A percentile compares a stretch with the other conserved stretches of the same genome.
phyloP scores from a whole-genome alignment of 2,797 vertebrate species.

The Poecilia velifera region DNA sequence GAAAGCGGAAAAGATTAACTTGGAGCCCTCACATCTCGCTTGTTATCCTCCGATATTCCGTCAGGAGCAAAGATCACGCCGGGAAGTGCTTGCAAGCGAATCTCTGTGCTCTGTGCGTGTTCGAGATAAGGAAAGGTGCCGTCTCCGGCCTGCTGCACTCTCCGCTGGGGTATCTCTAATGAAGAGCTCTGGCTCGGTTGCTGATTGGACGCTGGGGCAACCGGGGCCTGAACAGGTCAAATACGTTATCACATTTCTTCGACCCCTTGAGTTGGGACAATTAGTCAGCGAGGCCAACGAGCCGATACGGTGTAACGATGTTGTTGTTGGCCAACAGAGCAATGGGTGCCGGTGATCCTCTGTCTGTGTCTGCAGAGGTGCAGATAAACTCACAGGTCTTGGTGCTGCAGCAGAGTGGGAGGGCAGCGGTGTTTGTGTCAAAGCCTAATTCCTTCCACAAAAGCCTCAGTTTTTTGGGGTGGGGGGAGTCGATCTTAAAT shows the following conservation, averaged over 20 bases:
- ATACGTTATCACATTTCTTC: conserved; percentile 63
- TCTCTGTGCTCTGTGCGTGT: conserved; percentile 13
- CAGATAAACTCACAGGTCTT: conserved; percentile 19
- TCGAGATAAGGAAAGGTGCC: not conserved
- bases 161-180: conserved; percentile 58
- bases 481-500: conserved; percentile 57
- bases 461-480: conserved; percentile 45
- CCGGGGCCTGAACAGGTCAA: conserved; percentile 60
- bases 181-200: conserved; percentile 56
- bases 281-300: conserved; percentile 67
- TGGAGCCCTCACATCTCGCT: conserved; percentile 7
- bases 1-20: conserved; percentile 24
- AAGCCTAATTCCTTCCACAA: conserved; percentile 56
- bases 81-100: conserved; percentile 48
- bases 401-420: conserved; percentile 36
- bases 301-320: conserved; percentile 39
- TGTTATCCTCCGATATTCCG: conserved; percentile 4
- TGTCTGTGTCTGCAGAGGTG: conserved; percentile 17
- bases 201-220: conserved; percentile 55
- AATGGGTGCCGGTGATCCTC: conserved; percentile 22
- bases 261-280: conserved; percentile 44
- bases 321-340: conserved; percentile 56
- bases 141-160: conserved; percentile 41
- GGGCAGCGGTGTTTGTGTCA: conserved; percentile 54
- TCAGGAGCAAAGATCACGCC: conserved; percentile 30